Evolutionary conservation across 2,113 vertebrate genomes (phyloP).

Genomic region (Connochaetes taurinus): DNA sequence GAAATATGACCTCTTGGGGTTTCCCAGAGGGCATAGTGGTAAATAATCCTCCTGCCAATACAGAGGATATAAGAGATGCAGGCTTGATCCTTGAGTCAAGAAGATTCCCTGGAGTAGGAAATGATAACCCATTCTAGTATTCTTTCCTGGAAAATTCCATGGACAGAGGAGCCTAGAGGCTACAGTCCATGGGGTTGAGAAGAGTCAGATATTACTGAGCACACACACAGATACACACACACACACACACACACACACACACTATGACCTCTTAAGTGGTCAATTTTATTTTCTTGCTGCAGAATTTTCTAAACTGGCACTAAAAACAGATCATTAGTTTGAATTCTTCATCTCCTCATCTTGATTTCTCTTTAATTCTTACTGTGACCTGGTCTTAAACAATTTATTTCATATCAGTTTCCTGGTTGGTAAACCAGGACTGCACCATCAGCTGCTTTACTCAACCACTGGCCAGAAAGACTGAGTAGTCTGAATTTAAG

Average conservation of each 20-base stretch:
- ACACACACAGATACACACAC: neutral
- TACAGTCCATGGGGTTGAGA: neutral
- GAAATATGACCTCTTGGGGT: neutral
- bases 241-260: neutral
- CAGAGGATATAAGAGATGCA: neutral
- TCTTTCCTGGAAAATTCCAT: neutral
- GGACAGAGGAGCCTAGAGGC: neutral
- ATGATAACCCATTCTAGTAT: neutral
- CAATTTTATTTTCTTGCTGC: neutral
- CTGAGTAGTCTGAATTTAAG: neutral
- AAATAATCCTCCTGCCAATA: neutral
- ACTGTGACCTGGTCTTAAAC: neutral
- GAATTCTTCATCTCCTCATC: neutral
- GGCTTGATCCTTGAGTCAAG: neutral
- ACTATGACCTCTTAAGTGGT: neutral
- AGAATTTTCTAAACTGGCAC: neutral
- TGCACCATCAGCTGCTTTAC: neutral
- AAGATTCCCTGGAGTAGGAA: neutral
- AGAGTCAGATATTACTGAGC: neutral
- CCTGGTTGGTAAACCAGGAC: neutral
- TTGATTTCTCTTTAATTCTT: neutral
- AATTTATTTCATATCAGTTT: neutral
- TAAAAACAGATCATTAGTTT: neutral
- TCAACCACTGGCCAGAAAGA: neutral
- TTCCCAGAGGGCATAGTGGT: neutral